phyloP scores from a whole-genome alignment of 2,888 invertebrate species.

The Blastobasis adustella region DNA sequence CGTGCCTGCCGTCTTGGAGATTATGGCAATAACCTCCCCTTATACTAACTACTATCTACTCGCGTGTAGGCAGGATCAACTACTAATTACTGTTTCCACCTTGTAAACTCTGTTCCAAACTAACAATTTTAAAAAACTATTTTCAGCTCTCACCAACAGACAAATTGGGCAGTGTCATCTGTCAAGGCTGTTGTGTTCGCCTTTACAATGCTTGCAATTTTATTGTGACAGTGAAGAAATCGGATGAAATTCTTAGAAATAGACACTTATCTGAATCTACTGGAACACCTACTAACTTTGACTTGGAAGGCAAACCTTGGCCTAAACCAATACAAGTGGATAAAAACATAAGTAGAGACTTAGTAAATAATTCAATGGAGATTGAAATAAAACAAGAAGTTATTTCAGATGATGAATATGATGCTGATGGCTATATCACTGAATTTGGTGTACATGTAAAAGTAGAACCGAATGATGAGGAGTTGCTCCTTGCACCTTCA shows the following conservation, averaged over 20 bases:
- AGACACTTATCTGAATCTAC: conserved; percentile 12
- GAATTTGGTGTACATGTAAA: conserved; percentile 45
- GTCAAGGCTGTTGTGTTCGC: conserved; percentile 35
- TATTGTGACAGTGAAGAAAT: conserved; percentile 28
- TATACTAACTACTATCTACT: too few relatives aligned
- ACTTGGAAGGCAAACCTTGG: conserved; percentile 30
- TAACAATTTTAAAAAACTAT: background rate
- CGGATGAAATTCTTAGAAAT: conserved; percentile 31
- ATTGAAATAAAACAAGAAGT: conserved; percentile 56
- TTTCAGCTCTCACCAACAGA: conserved; percentile 43
- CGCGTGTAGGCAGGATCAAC: too few relatives aligned
- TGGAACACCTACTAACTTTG: conserved; percentile 1
- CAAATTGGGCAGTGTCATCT: conserved; percentile 46
- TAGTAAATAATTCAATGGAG: conserved; percentile 25
- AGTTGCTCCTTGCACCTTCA: conserved; percentile 30
- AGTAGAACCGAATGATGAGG: conserved; percentile 45
- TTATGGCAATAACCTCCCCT: too few relatives aligned
- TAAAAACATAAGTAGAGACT: conserved; percentile 29
- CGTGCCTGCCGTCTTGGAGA: too few relatives aligned
- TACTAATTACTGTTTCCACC: conserved; percentile 1
- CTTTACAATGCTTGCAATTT: conserved; percentile 42
- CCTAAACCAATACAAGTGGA: conserved; percentile 56
- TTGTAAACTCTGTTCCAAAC: background rate
- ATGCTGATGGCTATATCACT: conserved; percentile 1
- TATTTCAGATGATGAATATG: conserved; percentile 46